Conservation (phyloP, 2,888 invertebrate genomes). For the Ormyrus rosae region DNA sequence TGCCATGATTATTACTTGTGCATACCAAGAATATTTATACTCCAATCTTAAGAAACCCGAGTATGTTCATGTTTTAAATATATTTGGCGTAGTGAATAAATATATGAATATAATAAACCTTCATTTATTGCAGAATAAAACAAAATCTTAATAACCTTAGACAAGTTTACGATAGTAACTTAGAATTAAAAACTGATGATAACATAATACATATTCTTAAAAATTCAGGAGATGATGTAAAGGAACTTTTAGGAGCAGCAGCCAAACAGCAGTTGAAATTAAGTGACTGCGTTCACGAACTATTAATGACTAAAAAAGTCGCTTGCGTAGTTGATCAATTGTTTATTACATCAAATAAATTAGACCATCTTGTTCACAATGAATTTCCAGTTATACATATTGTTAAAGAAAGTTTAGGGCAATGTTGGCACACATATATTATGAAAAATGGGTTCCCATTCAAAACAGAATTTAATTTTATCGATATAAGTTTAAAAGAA, state of each 20-base stretch:
- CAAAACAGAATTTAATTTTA: no score
- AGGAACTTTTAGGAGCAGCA: background rate
- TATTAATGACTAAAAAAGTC: slow-evolving; percentile 10
- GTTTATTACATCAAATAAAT: background rate
- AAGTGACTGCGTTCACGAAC: slow-evolving; percentile 19
- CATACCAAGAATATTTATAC: slow-evolving; percentile 24
- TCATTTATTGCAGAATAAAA: no score
- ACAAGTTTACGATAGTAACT: slow-evolving; percentile 20
- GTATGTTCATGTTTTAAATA: background rate
- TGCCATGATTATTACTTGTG: slow-evolving; percentile 15
- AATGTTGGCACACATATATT: background rate
- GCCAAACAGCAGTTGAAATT: background rate
- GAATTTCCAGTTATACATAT: background rate
- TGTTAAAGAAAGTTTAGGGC: background rate
- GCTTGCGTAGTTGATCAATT: slow-evolving; percentile 20
- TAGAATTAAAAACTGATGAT: slow-evolving; percentile 12
- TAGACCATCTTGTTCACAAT: background rate
- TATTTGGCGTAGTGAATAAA: no score
- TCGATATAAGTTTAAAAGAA: no score
- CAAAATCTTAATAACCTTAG: background rate
- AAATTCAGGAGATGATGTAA: slow-evolving; percentile 6
- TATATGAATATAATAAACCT: no score
- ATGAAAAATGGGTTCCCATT: slow-evolving; percentile 11
- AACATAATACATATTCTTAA: background rate
- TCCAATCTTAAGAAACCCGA: background rate